Percentiles rank a stretch among this genome's conserved stretches.
These are phyloP conservation scores for Elegia similella DNA, from an alignment of 2,888 invertebrate species.

Conservation along the genomic window DNA sequence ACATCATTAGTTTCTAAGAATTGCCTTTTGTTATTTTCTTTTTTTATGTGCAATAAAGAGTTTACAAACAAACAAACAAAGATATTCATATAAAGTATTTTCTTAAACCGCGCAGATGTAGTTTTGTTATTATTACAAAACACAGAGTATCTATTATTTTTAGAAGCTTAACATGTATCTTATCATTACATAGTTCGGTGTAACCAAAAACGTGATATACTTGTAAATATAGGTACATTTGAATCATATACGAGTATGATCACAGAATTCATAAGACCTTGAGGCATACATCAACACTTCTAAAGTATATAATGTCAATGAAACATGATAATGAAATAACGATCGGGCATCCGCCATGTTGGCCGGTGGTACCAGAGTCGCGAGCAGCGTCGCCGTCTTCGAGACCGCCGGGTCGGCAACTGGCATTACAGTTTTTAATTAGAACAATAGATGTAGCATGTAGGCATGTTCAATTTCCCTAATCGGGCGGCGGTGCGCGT, in stretches of 20 bases:
- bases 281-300: slow-evolving; percentile 13
- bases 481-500: slow-evolving; percentile 51
- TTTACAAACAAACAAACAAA: no score
- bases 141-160: no score
- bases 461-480: slow-evolving; percentile 60
- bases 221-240: neutral
- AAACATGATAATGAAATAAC: slow-evolving; percentile 16
- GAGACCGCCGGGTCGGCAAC: neutral
- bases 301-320: slow-evolving; percentile 16
- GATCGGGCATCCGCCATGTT: slow-evolving; percentile 7
- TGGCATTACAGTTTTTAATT: slow-evolving; percentile 37
- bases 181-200: no score
- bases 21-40: no score
- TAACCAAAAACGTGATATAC: no score
- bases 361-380: neutral
- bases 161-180: no score
- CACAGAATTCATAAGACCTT: slow-evolving; percentile 13
- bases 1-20: no score
- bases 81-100: no score
- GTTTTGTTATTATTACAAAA: no score
- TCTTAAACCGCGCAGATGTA: no score
- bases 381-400: neutral
- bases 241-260: slow-evolving; percentile 14
- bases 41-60: no score
- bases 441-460: slow-evolving; percentile 49